A percentile compares a stretch with the other conserved stretches of the same genome.
phyloP scores from a whole-genome alignment of 2,888 invertebrate genomes.

The Rutpela maculata region DNA sequence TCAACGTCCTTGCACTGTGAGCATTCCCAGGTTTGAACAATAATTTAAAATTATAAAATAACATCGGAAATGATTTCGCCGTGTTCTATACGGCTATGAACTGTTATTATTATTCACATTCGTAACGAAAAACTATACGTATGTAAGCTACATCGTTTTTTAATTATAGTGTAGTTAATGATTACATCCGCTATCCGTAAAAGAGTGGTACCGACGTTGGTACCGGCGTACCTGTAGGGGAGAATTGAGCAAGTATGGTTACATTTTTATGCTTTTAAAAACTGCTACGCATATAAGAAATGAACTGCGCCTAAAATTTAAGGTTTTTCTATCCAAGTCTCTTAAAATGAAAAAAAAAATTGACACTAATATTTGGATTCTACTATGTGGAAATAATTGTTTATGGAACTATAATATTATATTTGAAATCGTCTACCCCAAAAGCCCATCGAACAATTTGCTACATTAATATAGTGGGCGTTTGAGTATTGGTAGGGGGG shows the following conservation, averaged over 20 bases:
- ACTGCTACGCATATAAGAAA: too few species aligned
- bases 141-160: conserved; percentile 41
- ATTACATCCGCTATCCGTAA: conserved; percentile 33
- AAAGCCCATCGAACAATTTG: too few species aligned
- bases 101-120: conserved; percentile 44
- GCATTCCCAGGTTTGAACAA: conserved; percentile 5
- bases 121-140: conserved; percentile 42
- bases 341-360: too few species aligned
- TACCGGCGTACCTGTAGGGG: conserved; percentile 40
- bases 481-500: too few species aligned
- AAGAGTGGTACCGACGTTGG: neutral
- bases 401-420: too few species aligned
- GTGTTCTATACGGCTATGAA: conserved; percentile 22
- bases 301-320: too few species aligned
- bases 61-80: conserved; percentile 14
- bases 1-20: conserved; percentile 22
- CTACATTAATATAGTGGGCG: too few species aligned
- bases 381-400: too few species aligned
- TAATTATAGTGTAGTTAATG: conserved; percentile 43
- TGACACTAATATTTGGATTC: too few species aligned
- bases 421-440: too few species aligned
- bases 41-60: conserved; percentile 21
- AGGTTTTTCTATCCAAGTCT: too few species aligned
- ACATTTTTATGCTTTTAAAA: too few species aligned
- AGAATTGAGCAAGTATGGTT: conserved; percentile 28